Conservation (phyloP, 2,888 invertebrate genomes). For the Parnassius smintheus region DNA sequence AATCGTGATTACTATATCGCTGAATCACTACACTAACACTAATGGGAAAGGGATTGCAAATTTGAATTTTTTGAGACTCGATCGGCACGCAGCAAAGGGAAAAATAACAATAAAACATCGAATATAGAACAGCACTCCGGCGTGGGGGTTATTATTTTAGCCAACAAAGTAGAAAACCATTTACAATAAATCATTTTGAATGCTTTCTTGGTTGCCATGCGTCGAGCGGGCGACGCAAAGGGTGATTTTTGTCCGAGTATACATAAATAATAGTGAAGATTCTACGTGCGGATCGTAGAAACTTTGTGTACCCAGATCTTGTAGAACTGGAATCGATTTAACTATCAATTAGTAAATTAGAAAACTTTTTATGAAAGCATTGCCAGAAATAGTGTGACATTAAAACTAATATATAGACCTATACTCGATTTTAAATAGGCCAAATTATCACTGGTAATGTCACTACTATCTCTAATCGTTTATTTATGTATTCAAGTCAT, state of each 20-base stretch:
- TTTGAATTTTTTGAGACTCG: slow-evolving; percentile 51
- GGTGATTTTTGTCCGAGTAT: slow-evolving; percentile 79
- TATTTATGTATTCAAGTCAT: slow-evolving; percentile 25
- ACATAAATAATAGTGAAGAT: slow-evolving; percentile 80
- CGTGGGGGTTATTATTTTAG: slow-evolving; percentile 77
- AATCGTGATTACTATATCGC: slow-evolving; percentile 48
- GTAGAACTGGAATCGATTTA: slow-evolving; percentile 38
- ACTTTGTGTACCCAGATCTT: slow-evolving; percentile 47
- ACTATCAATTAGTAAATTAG: slow-evolving; percentile 5
- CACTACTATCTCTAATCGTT: slow-evolving; percentile 25
- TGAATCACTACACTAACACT: slow-evolving; percentile 48
- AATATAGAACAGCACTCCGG: slow-evolving; percentile 74
- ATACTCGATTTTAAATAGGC: slow-evolving; percentile 24
- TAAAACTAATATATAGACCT: slow-evolving; percentile 26
- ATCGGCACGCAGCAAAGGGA: slow-evolving; percentile 60
- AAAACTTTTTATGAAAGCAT: slow-evolving; percentile 2
- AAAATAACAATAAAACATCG: slow-evolving; percentile 69
- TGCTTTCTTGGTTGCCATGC: slow-evolving; percentile 78
- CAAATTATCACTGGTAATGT: slow-evolving; percentile 20
- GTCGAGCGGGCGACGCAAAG: slow-evolving; percentile 76
- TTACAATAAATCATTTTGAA: slow-evolving; percentile 82
- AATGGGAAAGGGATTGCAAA: slow-evolving; percentile 63
- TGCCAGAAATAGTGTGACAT: slow-evolving; percentile 14
- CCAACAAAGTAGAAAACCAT: slow-evolving; percentile 82
- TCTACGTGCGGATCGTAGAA: slow-evolving; percentile 73